Evolutionary conservation across 30 jellyfish, hydroid and myxozoan genomes (phyloP).

Genomic region (Turritopsis rubra): DNA sequence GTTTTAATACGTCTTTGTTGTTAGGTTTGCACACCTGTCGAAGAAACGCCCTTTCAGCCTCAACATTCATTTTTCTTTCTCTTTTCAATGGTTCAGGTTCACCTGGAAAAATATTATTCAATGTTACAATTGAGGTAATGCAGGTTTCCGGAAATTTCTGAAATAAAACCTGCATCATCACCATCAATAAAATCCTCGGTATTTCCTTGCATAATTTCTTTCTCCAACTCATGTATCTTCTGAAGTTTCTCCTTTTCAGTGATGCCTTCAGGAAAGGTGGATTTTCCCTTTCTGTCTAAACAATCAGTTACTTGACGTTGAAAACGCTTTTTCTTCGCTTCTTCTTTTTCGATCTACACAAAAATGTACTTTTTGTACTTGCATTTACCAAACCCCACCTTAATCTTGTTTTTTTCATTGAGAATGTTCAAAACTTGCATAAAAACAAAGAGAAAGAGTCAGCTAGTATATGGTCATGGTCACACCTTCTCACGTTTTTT

Average conservation of each 20-base stretch:
- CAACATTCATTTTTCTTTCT: background rate
- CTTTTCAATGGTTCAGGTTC: background rate
- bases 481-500: background rate
- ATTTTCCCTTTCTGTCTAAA: background rate
- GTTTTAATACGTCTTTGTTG: constrained; percentile 3
- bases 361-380: too few relatives aligned
- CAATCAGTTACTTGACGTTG: too few relatives aligned
- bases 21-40: background rate
- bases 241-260: background rate
- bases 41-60: constrained; percentile 1
- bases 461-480: too few relatives aligned
- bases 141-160: background rate
- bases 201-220: background rate
- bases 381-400: too few relatives aligned
- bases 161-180: background rate
- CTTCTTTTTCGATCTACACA: background rate
- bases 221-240: background rate
- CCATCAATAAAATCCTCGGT: background rate
- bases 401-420: too few relatives aligned
- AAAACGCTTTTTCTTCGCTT: background rate
- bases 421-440: background rate
- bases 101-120: background rate
- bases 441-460: background rate
- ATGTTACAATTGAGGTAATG: too few relatives aligned
- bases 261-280: background rate